Conservation (phyloP, 2,888 invertebrate species). For the Polydrusus cervinus region DNA sequence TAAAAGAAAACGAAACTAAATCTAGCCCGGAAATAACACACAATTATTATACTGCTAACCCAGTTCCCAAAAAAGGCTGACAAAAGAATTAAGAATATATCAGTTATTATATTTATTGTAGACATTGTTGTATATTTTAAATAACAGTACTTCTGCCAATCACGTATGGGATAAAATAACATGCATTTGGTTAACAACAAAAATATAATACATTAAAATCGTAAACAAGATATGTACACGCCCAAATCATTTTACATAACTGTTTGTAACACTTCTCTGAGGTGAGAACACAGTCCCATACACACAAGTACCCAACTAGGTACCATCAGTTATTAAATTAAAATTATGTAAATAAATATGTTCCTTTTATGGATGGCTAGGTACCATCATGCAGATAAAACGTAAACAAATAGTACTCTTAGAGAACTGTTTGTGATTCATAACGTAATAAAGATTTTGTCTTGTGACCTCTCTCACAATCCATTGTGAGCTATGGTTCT, state of each 20-base stretch:
- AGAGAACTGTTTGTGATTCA: slow-evolving; percentile 42
- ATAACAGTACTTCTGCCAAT: slow-evolving; percentile 23
- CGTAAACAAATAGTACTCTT: slow-evolving; percentile 46
- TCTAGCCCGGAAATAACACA: slow-evolving; percentile 7
- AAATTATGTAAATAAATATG: slow-evolving; percentile 37
- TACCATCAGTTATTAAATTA: slow-evolving; percentile 31
- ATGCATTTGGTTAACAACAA: slow-evolving; percentile 18
- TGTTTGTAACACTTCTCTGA: slow-evolving; percentile 36
- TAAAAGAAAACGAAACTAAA: slow-evolving; percentile 9
- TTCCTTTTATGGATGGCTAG: slow-evolving; percentile 28
- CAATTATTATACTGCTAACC: slow-evolving; percentile 10
- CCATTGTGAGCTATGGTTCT: slow-evolving; percentile 8
- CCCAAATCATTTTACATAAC: slow-evolving; percentile 34
- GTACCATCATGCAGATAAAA: slow-evolving; percentile 40
- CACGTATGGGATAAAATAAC: slow-evolving; percentile 15
- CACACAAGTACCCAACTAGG: neutral
- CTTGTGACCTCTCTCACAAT: slow-evolving; percentile 42
- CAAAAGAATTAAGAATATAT: slow-evolving; percentile 23
- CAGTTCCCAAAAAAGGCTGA: slow-evolving; percentile 20
- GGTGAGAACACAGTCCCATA: slow-evolving; percentile 24
- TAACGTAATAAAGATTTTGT: slow-evolving; percentile 40
- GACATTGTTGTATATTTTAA: slow-evolving; percentile 2
- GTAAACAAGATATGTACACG: slow-evolving; percentile 18
- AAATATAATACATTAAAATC: slow-evolving; percentile 22
- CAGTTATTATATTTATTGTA: slow-evolving; percentile 9